Conservation (phyloP, 2,113 vertebrate genomes). For the Xiphophorus couchianus region DNA sequence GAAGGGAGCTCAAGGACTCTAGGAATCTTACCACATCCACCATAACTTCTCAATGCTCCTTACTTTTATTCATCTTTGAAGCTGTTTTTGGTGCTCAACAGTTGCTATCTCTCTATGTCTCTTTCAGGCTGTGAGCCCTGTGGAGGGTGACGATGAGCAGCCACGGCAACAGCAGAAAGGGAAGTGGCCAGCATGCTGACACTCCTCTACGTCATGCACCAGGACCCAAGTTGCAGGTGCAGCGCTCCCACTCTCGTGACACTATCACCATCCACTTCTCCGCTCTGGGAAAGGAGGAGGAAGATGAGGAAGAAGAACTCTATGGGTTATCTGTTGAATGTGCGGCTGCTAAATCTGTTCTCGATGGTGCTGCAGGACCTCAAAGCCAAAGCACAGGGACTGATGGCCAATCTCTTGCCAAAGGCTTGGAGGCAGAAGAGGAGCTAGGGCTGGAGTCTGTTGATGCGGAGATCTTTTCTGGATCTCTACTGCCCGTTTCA, state of each 20-base stretch:
- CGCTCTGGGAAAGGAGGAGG: constrained; percentile 94
- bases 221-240: constrained; percentile 94
- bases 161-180: constrained; percentile 76
- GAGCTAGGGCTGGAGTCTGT: constrained; percentile 84
- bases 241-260: constrained; percentile 93
- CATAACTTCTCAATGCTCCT: background rate
- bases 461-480: constrained; percentile 58
- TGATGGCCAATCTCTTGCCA: constrained; percentile 85
- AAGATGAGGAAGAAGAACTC: constrained; percentile 95
- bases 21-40: background rate
- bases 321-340: constrained; percentile 67
- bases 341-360: constrained; percentile 18
- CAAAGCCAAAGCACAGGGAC: constrained; percentile 57
- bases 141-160: constrained; percentile 92
- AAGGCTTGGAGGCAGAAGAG: constrained; percentile 90
- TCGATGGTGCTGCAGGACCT: constrained; percentile 8
- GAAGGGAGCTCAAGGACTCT: constrained; percentile 11
- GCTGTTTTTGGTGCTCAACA: constrained; percentile 11
- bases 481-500: constrained; percentile 70
- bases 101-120: constrained; percentile 34
- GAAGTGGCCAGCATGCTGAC: constrained; percentile 86
- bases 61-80: background rate
- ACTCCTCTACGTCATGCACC: constrained; percentile 82
- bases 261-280: constrained; percentile 99
- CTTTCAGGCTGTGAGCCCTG: constrained; percentile 83